Evolutionary conservation across 2,888 invertebrate genomes (phyloP).

Genomic region (Schizaphis graminum): DNA sequence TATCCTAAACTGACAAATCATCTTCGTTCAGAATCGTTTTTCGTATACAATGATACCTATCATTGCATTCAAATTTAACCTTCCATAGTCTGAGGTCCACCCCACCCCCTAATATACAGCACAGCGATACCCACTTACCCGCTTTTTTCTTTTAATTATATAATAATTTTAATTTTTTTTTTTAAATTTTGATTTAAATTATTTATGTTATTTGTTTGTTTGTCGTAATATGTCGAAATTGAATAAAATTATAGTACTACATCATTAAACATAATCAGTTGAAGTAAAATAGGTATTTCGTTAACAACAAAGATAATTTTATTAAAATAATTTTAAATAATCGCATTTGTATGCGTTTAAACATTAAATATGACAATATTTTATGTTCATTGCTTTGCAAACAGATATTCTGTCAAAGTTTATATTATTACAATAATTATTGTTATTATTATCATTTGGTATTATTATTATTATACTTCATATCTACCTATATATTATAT

Average conservation of each 20-base stretch:
- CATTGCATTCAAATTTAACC: no score
- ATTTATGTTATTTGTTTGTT: background rate
- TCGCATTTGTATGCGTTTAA: background rate
- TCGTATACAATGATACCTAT: no score
- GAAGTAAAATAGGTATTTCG: background rate
- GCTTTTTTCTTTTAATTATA: background rate
- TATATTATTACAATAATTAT: background rate
- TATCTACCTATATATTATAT: background rate
- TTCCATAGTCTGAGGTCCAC: no score
- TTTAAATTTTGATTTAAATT: background rate
- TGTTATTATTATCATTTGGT: background rate
- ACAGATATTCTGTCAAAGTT: background rate
- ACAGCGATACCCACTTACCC: no score
- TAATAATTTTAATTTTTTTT: background rate
- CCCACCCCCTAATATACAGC: no score
- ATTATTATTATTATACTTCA: background rate
- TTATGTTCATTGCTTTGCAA: background rate
- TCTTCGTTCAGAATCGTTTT: no score
- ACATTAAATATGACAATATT: background rate
- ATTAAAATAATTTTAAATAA: background rate
- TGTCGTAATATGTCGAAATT: background rate
- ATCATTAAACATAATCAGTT: background rate
- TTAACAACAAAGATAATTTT: background rate
- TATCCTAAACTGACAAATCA: no score
- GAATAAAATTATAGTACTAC: background rate